Base-by-base conservation (phyloP, 2,113 vertebrate species). In the Eublepharis macularius region DNA sequence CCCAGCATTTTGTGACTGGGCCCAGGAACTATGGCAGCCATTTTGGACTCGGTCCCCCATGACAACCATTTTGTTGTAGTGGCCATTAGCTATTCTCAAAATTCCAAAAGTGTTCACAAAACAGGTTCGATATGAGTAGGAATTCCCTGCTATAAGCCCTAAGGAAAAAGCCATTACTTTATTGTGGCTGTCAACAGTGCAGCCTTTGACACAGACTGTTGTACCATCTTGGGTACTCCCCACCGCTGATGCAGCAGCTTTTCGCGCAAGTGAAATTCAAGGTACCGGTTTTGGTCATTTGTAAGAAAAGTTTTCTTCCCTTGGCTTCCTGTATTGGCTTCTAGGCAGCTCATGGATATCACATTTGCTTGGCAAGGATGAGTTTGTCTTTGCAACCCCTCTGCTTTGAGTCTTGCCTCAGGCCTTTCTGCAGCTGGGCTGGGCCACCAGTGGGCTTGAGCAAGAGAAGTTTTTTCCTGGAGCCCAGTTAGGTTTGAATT, bases 201-300 rank as follows among this genome's bases (percentile, higher is more conserved):
- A 66, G 60, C 34, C 32, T 21, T 34, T 11, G 41, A 24, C 41
- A 66, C 24, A 9, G 45, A 76, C 6, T 84, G 74, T 26, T 51
- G n/a, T 45, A 77, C 34, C 47, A 24, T 76, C 60, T 47, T 39
- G 16, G 74, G 82, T 1, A 68, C 0, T 2, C 74, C 82, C 82
- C 82, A 84, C 24, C 63, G 45, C 60, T 68, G 82, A 4, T 84
- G 82, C 74, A 77, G 82, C 21, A 77, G 26, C 36, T 77, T 76
- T 24, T 84, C 82, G 12, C 60, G 63, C 74, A 76, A 34, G 45
- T 84, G 82, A 4, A 76, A 54, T 24, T 68, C 82, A 6, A 77
- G 41, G 60, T 21, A 68, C 34, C 21, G 34, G 32, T 69, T 68
- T 29, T 26, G 19, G 72, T 68, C 45, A 6, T 16, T 21, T 4